Evolutionary conservation across 2,113 vertebrate genomes (phyloP).

Genomic region (Phaethornis superciliosus): DNA sequence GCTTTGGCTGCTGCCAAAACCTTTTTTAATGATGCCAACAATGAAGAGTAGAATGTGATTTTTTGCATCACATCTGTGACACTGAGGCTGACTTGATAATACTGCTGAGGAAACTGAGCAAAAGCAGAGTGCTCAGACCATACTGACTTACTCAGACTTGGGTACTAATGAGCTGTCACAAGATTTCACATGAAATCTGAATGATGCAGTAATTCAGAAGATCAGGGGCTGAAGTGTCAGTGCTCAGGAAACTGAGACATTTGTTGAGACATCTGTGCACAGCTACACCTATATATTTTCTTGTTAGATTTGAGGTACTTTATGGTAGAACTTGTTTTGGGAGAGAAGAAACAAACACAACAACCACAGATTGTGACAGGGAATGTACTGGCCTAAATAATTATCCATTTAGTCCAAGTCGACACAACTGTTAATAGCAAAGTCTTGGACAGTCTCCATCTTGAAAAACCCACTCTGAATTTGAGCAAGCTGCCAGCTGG

Average conservation of each 20-base stretch:
- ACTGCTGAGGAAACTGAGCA: not conserved
- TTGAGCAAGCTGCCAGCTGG: not conserved
- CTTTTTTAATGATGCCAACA: not conserved
- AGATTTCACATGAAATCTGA: not conserved
- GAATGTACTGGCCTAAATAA: slow-evolving; percentile 7
- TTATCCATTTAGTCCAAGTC: not conserved
- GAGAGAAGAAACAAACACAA: not conserved
- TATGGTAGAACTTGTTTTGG: not conserved
- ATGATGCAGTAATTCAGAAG: not conserved
- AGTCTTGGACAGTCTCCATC: not conserved
- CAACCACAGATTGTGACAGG: not conserved
- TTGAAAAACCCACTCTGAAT: slow-evolving; percentile 16
- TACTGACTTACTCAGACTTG: not conserved
- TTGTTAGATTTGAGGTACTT: not conserved
- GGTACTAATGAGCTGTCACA: not conserved
- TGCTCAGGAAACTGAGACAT: not conserved
- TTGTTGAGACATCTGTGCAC: not conserved
- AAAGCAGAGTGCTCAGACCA: not conserved
- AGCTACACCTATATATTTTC: not conserved
- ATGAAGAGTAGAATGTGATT: not conserved
- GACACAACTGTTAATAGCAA: not conserved
- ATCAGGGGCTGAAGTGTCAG: not conserved
- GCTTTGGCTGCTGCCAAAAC: not conserved
- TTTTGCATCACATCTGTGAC: not conserved
- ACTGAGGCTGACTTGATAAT: not conserved